Percentiles rank a stretch among this genome's conserved stretches.
Evolutionary conservation across 2,113 vertebrate genomes (phyloP).

Genomic region (Notiomystis cincta): DNA sequence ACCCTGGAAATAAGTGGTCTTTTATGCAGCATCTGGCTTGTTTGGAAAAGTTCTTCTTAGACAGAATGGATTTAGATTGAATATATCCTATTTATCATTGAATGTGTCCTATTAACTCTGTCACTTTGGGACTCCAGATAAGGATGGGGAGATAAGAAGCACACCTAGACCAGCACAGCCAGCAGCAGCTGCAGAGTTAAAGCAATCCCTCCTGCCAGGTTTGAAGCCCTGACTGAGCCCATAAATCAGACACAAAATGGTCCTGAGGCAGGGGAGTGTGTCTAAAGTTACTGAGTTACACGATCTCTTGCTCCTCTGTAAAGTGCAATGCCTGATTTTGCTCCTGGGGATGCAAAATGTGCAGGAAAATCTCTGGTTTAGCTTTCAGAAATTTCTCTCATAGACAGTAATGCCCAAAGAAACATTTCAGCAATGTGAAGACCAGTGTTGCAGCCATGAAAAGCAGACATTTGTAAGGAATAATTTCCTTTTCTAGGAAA

Average conservation of each 20-base stretch:
- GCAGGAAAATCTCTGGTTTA: neutral
- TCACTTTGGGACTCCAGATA: neutral
- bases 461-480: neutral
- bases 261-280: neutral
- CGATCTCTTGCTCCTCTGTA: neutral
- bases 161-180: neutral
- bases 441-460: neutral
- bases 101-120: neutral
- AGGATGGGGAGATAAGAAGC: neutral
- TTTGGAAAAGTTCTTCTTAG: neutral
- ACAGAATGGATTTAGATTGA: neutral
- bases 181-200: neutral
- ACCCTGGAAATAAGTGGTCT: neutral
- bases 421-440: neutral
- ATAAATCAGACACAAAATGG: constrained; percentile 19
- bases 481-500: neutral
- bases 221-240: neutral
- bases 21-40: neutral
- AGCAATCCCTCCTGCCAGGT: neutral
- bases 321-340: neutral
- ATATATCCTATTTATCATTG: neutral
- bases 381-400: neutral
- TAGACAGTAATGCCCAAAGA: neutral
- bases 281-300: constrained; percentile 18
- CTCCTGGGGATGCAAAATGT: neutral